Evolutionary conservation across 2,113 vertebrate genomes (phyloP).

Genomic region (Callaeas wilsoni): DNA sequence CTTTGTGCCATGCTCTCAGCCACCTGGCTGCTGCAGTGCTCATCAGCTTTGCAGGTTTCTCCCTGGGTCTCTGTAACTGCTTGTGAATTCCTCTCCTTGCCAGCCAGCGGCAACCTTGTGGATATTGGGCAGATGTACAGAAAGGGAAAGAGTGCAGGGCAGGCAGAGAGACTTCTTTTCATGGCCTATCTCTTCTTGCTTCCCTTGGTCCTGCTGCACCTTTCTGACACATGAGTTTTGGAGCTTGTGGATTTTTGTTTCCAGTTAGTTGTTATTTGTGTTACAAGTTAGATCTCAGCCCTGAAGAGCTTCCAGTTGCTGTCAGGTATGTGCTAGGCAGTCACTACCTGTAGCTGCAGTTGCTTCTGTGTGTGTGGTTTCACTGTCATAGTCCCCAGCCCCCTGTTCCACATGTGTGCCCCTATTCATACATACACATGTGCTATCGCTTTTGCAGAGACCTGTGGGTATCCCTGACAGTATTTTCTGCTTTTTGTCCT

Average conservation of each 20-base stretch:
- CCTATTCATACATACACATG: neutral
- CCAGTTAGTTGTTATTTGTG: neutral
- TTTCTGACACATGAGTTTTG: neutral
- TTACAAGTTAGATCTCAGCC: neutral
- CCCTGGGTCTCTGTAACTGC: neutral
- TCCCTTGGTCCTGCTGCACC: neutral
- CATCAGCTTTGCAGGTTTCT: neutral
- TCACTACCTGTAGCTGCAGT: neutral
- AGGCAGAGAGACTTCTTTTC: neutral
- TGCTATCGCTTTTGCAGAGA: neutral
- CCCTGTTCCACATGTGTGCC: neutral
- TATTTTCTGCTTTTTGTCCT: neutral
- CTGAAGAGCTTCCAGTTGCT: neutral
- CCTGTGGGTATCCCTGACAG: neutral
- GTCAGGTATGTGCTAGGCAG: neutral
- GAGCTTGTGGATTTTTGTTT: neutral
- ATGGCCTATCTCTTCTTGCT: neutral
- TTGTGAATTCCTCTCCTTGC: neutral
- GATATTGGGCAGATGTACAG: neutral
- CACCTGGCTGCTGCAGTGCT: neutral
- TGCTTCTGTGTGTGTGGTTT: neutral
- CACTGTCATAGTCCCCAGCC: neutral
- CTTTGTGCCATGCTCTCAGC: neutral
- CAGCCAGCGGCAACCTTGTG: fast-evolving
- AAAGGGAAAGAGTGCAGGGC: neutral